Evolutionary conservation across 2,113 vertebrate species (phyloP), one percentile per base, ranked within the genome.

Genomic region (Nycticebus coucang): DNA sequence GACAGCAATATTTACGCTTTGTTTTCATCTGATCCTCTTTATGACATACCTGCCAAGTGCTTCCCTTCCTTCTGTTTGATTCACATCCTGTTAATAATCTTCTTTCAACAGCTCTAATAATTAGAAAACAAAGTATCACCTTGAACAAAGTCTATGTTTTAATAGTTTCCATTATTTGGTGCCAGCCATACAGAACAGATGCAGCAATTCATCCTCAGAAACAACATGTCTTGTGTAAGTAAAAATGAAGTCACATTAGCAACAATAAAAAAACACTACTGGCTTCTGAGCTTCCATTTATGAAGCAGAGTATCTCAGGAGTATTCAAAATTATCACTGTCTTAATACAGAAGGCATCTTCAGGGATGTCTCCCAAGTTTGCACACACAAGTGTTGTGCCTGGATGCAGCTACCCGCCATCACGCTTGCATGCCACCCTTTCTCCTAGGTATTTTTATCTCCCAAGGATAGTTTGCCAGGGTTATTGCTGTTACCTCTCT

Each of bases 21-120:
- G 10, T 74, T 62, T 96, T 53, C 41, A 53, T 37, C 53, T 84
- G 8, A 17, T 57, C 4, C 21, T 19, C n/a, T 79, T 66, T 35
- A 21, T 82, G 55, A 45, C 30, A 55, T 78, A 19, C 19, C 22
- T 80, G 75, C 22, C 53, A 84, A 95, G 26, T 74, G 8, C 4
- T 91, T 89, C 81, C 53, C 62, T 78, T 50, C 12, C 14, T 72
- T 95, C 50, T 87, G 22, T 15, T 75, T 64, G 17, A 80, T 87
- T 71, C 21, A 74, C 2, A 85, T n/a, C 24, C 17, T 22, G 72
- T 64, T 60, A 85, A 55, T 41, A 18, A 55, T 19, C 3, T 57
- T 84, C n/a, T 66, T 72, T 21, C 28, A 87, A 57, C 6, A 68
- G n/a, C 26, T 87, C 8, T 62, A 69, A 81, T 78, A 37, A 66